phyloP scores from a whole-genome alignment of 2,888 invertebrate genomes.

The Conistra vaccinii region DNA sequence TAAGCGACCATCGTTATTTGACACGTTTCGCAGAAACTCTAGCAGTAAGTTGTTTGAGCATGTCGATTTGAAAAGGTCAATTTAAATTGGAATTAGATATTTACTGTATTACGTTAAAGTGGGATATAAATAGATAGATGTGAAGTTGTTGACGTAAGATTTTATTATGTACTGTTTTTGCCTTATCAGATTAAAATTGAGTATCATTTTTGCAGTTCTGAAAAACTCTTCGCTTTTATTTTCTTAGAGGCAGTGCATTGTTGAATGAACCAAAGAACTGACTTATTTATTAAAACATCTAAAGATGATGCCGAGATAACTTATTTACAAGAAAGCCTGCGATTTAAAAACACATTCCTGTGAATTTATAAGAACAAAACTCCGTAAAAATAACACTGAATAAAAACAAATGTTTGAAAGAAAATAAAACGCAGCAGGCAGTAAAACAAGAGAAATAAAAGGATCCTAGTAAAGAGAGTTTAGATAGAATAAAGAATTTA shows the following conservation, averaged over 20 bases:
- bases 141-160: constrained; percentile 22
- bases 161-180: constrained; percentile 36
- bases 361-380: not conserved
- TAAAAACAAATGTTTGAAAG: constrained; percentile 9
- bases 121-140: constrained; percentile 46
- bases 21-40: constrained; percentile 55
- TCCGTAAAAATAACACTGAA: constrained; percentile 4
- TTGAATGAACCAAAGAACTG: not conserved
- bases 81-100: constrained; percentile 42
- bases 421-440: constrained; percentile 12
- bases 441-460: constrained; percentile 20
- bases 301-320: not conserved
- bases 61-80: constrained; percentile 46
- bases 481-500: constrained; percentile 25
- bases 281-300: not conserved
- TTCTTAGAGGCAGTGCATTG: not conserved
- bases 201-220: not conserved
- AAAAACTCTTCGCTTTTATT: not conserved
- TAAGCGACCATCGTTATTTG: constrained; percentile 69
- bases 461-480: constrained; percentile 10
- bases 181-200: not conserved
- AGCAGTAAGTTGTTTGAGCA: constrained; percentile 28
- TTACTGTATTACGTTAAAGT: constrained; percentile 28
- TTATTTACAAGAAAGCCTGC: not conserved
- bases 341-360: not conserved